A percentile compares a stretch with the other conserved stretches of the same genome.
These are phyloP conservation scores for Acanthopagrus latus DNA, from an alignment of 2,797 vertebrate genomes.

Conservation along the genomic window DNA sequence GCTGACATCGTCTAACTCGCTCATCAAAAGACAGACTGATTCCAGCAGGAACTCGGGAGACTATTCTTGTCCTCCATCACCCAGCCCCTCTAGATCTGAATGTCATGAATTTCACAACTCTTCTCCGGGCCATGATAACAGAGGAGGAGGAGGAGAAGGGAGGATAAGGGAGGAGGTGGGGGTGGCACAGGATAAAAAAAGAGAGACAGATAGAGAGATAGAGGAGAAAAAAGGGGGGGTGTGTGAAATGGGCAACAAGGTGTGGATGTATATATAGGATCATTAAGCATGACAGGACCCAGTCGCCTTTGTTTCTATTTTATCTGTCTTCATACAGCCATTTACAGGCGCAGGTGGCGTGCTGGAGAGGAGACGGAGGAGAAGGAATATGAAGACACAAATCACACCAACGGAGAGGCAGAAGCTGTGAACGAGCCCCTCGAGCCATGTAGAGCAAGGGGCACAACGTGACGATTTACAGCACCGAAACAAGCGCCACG, in stretches of 20 bases:
- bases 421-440: slow-evolving; percentile 45
- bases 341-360: slow-evolving; percentile 17
- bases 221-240: slow-evolving; percentile 12
- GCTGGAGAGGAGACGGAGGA: slow-evolving; percentile 39
- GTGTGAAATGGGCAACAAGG: slow-evolving; percentile 26
- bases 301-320: slow-evolving; percentile 32
- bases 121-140: slow-evolving; percentile 64
- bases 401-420: slow-evolving; percentile 43
- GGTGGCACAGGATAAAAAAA: not conserved
- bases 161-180: slow-evolving; percentile 24
- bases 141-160: slow-evolving; percentile 4
- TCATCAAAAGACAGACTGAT: slow-evolving; percentile 70
- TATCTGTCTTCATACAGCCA: slow-evolving; percentile 24
- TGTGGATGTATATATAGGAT: slow-evolving; percentile 24
- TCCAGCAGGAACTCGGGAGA: slow-evolving; percentile 57
- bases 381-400: slow-evolving; percentile 43
- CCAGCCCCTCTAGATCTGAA: slow-evolving; percentile 62
- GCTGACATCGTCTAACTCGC: slow-evolving; percentile 68
- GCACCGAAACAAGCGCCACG: slow-evolving; percentile 22
- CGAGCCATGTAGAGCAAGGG: slow-evolving; percentile 41
- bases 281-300: slow-evolving; percentile 37
- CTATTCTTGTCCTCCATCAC: slow-evolving; percentile 71
- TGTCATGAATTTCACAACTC: slow-evolving; percentile 71
- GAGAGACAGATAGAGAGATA: slow-evolving; percentile 28
- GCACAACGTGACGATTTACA: slow-evolving; percentile 43